phyloP scores from a whole-genome alignment of 2,888 invertebrate species.

The Sinodicranocentrus sp. region DNA sequence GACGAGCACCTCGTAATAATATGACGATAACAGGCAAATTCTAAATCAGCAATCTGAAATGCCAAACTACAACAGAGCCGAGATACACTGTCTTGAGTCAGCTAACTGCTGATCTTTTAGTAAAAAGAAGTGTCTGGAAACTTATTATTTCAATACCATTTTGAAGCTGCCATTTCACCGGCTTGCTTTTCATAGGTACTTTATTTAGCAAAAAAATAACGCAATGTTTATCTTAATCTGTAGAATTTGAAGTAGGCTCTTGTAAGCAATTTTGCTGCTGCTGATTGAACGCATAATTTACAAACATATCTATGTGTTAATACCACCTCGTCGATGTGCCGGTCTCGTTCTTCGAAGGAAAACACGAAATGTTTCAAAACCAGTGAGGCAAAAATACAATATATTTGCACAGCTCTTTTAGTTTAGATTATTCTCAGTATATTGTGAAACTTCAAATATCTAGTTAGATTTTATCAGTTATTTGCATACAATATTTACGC shows the following conservation, averaged over 20 bases:
- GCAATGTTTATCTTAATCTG: too few relatives aligned
- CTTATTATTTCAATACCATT: not conserved
- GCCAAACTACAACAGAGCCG: constrained; percentile 2
- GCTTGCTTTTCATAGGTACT: constrained; percentile 17
- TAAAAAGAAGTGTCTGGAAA: not conserved
- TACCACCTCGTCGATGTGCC: constrained; percentile 19
- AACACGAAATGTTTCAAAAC: constrained; percentile 8
- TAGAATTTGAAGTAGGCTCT: too few relatives aligned
- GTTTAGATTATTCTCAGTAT: constrained; percentile 22
- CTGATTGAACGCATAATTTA: constrained; percentile 13
- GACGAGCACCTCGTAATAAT: constrained; percentile 86
- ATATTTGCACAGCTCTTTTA: constrained; percentile 53
- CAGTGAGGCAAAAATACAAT: not conserved
- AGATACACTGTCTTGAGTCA: constrained; percentile 4
- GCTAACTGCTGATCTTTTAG: not conserved
- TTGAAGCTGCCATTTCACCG: constrained; percentile 39
- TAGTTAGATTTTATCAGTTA: not conserved
- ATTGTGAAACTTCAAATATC: constrained; percentile 18
- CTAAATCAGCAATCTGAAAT: constrained; percentile 34
- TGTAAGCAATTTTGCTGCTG: constrained; percentile 16
- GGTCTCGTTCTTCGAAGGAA: constrained; percentile 51
- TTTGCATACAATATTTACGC: too few relatives aligned
- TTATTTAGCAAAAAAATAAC: too few relatives aligned
- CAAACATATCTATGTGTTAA: too few relatives aligned
- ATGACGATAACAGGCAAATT: constrained; percentile 54